Conservation (phyloP, 2,888 invertebrate species). For the Tinea pellionella region DNA sequence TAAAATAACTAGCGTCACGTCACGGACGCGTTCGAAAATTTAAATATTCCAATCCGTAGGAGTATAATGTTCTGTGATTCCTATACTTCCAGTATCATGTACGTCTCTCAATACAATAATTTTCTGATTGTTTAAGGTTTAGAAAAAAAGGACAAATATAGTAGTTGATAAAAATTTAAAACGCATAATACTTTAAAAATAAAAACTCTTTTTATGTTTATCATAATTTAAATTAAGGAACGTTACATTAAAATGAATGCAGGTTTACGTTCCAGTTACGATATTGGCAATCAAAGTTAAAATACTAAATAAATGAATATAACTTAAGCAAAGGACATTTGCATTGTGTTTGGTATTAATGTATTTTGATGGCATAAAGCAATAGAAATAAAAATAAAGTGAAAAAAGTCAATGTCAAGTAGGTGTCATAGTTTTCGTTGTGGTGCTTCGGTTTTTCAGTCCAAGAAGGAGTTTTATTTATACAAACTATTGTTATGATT, state of each 20-base stretch:
- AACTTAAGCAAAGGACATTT: neutral
- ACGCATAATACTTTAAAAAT: no score
- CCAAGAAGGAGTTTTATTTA: neutral
- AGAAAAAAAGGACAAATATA: no score
- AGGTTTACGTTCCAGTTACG: neutral
- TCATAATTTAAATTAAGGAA: no score
- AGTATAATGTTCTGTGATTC: no score
- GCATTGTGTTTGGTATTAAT: neutral
- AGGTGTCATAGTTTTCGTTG: constrained; percentile 26
- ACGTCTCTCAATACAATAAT: no score
- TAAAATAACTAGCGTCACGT: constrained; percentile 25
- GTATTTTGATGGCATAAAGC: neutral
- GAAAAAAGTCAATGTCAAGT: constrained; percentile 32
- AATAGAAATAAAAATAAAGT: neutral
- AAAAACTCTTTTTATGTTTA: no score
- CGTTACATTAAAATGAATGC: neutral
- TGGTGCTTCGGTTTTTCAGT: neutral
- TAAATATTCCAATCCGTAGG: no score
- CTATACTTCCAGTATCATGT: no score
- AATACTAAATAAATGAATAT: neutral
- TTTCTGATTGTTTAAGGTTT: no score
- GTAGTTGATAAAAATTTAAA: no score
- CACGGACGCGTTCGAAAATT: constrained; percentile 15
- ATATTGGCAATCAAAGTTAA: neutral
- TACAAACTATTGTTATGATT: neutral